Base-by-base conservation (phyloP, 2,113 vertebrate species). In the Takifugu bimaculatus region DNA sequence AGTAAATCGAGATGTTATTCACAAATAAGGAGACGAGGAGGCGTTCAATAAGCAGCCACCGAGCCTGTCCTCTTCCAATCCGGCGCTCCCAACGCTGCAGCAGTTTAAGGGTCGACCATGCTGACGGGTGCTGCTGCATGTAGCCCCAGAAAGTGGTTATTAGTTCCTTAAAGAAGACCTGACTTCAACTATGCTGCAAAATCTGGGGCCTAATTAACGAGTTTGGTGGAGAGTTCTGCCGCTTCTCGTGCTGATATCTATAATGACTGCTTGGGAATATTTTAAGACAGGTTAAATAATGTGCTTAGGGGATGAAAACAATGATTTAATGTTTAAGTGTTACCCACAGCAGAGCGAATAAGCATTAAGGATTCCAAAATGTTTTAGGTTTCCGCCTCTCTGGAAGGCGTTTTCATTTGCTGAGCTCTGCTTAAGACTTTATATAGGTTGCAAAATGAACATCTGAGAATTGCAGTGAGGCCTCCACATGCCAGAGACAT, bases 281-380 rank as follows among this genome's bases (percentile, higher is more conserved):
- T 85, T 80, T 74, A 80, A 82, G 77, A 68, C 66, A 60, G 65
- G 62, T 83, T 75, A 87, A 86, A 85, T 77, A 6, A 84, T 70
- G 79, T 55, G 77, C 75, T 82, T 68, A 80, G 75, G 61, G 53
- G 69, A 77, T 68, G 70, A 86, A 88, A 87, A 82, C 80, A 80
- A 77, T 84, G 58, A 82, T 82, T 81, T 83, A 59, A 76, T 58
- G 70, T 78, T 74, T 49, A 80, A 84, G 76, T 74, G 29, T 70
- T 80, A 83, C 78, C 75, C 79, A 80, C 79, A 68, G 69, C n/a
- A 32, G 64, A 69, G 68, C 55, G 70, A 75, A 68, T 44, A 60
- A 72, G 63, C 65, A 27, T 72, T 70, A 57, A 43, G 66, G 72
- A 57, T 48, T 25, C 57, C 66, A 26, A 59, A 80, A 71, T 53